Evolutionary conservation across 2,113 vertebrate genomes (phyloP).

Genomic region (Oophaga pumilio): DNA sequence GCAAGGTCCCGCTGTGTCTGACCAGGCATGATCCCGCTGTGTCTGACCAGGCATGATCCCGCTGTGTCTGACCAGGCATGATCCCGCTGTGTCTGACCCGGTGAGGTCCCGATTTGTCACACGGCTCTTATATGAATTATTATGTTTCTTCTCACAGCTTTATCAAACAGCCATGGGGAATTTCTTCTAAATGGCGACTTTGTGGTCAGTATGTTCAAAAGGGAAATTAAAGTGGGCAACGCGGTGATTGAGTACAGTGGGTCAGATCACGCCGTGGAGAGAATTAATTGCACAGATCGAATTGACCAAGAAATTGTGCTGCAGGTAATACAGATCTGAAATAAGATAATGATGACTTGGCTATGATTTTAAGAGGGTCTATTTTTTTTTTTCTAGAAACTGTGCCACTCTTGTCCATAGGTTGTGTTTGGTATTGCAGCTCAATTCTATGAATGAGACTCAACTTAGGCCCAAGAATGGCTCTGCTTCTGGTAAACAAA

Average conservation of each 20-base stretch:
- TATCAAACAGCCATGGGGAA: conserved; percentile 90
- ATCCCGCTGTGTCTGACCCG: too few species aligned
- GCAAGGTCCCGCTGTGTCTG: too few species aligned
- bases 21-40: too few species aligned
- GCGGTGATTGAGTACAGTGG: conserved; percentile 95
- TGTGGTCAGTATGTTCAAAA: conserved; percentile 99
- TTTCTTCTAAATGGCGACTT: conserved; percentile 97
- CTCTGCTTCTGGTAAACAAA: not conserved
- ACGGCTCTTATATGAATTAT: conserved; percentile 61
- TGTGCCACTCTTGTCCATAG: not conserved
- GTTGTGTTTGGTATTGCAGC: not conserved
- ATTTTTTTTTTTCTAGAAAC: not conserved
- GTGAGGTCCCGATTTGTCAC: conserved; percentile 17
- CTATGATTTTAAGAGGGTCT: not conserved
- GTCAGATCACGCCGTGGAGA: conserved; percentile 88
- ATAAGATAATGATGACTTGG: not conserved
- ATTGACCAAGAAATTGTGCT: conserved; percentile 91
- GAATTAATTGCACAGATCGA: conserved; percentile 94
- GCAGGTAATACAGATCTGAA: conserved; percentile 78
- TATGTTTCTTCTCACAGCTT: conserved; percentile 76
- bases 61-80: too few species aligned
- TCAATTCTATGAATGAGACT: not conserved
- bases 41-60: too few species aligned
- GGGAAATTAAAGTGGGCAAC: conserved; percentile 92
- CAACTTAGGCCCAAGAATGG: not conserved